These are phyloP conservation scores for Thunnus thynnus DNA, from an alignment of 2,113 vertebrate species.

Conservation along the genomic window DNA sequence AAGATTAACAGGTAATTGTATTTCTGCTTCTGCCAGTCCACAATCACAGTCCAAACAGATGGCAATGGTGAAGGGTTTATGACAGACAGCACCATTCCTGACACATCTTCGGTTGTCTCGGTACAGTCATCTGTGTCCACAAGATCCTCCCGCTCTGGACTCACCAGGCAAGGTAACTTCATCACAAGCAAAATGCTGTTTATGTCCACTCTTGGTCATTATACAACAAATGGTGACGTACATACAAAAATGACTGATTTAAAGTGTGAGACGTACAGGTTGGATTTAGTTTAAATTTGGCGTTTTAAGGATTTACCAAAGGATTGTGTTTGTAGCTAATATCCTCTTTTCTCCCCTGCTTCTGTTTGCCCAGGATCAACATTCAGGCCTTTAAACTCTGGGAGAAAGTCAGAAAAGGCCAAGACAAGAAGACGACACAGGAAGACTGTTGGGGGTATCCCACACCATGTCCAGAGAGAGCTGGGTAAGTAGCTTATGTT, in stretches of 20 bases:
- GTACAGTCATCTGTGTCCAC: slow-evolving; percentile 76
- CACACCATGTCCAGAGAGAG: slow-evolving; percentile 93
- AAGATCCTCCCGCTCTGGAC: slow-evolving; percentile 82
- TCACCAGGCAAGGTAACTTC: slow-evolving; percentile 84
- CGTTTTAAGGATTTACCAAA: neutral
- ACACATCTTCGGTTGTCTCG: slow-evolving; percentile 78
- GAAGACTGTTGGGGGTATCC: slow-evolving; percentile 89
- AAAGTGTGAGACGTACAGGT: neutral
- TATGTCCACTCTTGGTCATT: neutral
- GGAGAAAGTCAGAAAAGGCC: slow-evolving; percentile 75
- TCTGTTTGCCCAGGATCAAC: slow-evolving; percentile 78
- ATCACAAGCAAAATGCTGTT: slow-evolving; percentile 9
- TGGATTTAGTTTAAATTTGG: neutral
- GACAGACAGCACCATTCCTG: slow-evolving; percentile 82
- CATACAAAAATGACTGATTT: neutral
- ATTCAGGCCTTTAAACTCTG: slow-evolving; percentile 84
- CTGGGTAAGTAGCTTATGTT: slow-evolving; percentile 85
- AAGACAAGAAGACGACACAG: slow-evolving; percentile 85
- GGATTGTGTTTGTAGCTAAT: neutral
- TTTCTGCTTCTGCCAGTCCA: slow-evolving; percentile 81
- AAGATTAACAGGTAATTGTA: neutral
- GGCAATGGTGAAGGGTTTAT: slow-evolving; percentile 84
- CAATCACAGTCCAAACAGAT: slow-evolving; percentile 76
- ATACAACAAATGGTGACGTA: neutral
- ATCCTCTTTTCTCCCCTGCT: neutral